Evolutionary conservation across 2,797 vertebrate species (phyloP).

Genomic region (Lophius americanus): DNA sequence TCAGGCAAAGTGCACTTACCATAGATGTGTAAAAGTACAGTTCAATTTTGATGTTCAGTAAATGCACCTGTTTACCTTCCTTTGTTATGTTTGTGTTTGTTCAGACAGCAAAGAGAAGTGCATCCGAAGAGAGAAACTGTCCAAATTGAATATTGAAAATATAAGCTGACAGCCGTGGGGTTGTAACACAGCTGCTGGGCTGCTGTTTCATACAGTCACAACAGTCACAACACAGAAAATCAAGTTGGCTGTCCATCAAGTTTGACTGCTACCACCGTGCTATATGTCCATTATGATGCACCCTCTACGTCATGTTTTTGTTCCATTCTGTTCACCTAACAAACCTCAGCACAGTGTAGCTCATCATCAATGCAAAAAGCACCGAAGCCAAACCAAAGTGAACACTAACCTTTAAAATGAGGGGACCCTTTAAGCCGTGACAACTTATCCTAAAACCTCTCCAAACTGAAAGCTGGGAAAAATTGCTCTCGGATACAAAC

Average conservation of each 20-base stretch:
- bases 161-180: conserved; percentile 31
- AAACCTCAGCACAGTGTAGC: conserved; percentile 5
- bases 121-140: conserved; percentile 1
- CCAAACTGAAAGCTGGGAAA: conserved; percentile 30
- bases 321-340: conserved; percentile 21
- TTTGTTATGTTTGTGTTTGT: not conserved
- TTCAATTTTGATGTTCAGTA: too few species aligned
- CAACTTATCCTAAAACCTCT: conserved; percentile 35
- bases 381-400: conserved; percentile 13
- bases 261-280: conserved; percentile 26
- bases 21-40: not conserved
- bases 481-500: conserved; percentile 21
- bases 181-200: conserved; percentile 41
- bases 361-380: conserved; percentile 2
- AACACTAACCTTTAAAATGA: conserved; percentile 23
- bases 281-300: conserved; percentile 19
- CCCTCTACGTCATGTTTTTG: conserved; percentile 6
- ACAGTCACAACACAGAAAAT: conserved; percentile 32
- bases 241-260: conserved; percentile 35
- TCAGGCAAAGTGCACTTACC: too few species aligned
- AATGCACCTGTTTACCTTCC: too few species aligned
- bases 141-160: conserved; percentile 19
- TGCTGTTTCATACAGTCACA: conserved; percentile 13
- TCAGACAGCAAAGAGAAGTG: not conserved
- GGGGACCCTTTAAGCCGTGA: conserved; percentile 34